Evolutionary conservation across 1,140 invertebrate species (phyloP).

Genomic region (Aricia agestis): DNA sequence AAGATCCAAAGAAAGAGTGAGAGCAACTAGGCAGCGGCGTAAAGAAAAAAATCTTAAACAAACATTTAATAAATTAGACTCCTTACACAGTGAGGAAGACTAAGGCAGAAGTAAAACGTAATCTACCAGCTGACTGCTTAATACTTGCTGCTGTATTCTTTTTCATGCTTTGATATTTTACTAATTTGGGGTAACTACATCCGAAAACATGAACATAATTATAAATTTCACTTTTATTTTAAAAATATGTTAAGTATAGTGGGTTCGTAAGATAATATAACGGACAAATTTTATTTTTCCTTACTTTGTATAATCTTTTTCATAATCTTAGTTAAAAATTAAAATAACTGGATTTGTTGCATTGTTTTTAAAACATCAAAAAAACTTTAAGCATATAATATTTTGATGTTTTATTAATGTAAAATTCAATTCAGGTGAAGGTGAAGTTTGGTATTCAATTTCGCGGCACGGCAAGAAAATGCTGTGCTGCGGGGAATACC

Average conservation of each 20-base stretch:
- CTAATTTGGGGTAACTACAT: too few relatives aligned
- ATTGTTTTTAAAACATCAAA: neutral
- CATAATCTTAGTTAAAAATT: neutral
- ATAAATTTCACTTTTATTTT: too few relatives aligned
- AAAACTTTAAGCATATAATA: neutral
- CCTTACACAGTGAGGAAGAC: neutral
- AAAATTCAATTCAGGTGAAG: neutral
- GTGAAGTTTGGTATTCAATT: slow-evolving; percentile 15
- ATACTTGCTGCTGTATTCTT: too few relatives aligned
- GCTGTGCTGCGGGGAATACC: slow-evolving; percentile 33
- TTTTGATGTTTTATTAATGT: neutral
- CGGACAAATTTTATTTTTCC: too few relatives aligned
- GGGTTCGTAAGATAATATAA: too few relatives aligned
- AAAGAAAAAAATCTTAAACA: neutral
- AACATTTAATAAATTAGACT: neutral
- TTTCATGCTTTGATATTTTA: too few relatives aligned
- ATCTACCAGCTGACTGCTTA: too few relatives aligned
- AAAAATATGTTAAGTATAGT: too few relatives aligned
- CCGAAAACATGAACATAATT: too few relatives aligned
- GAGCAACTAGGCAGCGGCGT: neutral
- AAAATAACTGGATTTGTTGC: too few relatives aligned
- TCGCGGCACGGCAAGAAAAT: slow-evolving; percentile 34
- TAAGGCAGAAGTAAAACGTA: neutral
- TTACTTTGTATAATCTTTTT: too few relatives aligned
- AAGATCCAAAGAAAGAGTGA: slow-evolving; percentile 6